These are phyloP conservation scores for Ophiothrix spiculata DNA, from an alignment of 35 echinoderm and acorn worm species.

Conservation along the genomic window DNA sequence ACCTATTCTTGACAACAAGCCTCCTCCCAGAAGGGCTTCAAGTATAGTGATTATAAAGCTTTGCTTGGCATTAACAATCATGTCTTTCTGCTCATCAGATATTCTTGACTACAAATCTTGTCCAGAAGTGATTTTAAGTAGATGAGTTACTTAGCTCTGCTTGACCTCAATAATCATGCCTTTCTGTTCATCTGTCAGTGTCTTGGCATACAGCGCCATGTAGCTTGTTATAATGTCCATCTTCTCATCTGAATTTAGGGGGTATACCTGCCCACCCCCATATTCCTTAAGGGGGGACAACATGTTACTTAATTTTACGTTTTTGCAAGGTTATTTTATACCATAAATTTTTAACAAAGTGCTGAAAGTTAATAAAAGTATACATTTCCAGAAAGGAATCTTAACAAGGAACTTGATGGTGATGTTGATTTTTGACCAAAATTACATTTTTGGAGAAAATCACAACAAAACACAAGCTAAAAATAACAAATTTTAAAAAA, in stretches of 20 bases:
- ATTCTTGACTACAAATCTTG: constrained; percentile 26
- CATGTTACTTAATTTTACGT: too few species aligned
- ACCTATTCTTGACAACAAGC: constrained; percentile 4
- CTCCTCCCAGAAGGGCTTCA: constrained; percentile 76
- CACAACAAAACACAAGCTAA: too few species aligned
- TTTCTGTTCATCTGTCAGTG: constrained; percentile 65
- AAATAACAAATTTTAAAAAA: too few species aligned
- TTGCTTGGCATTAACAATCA: constrained; percentile 61
- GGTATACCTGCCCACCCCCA: constrained; percentile 45
- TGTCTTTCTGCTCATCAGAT: constrained; percentile 47
- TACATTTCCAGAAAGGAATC: too few species aligned
- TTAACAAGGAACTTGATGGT: too few species aligned
- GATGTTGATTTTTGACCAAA: too few species aligned
- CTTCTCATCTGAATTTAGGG: constrained; percentile 59
- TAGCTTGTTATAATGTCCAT: constrained; percentile 68
- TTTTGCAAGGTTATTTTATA: too few species aligned
- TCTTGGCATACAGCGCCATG: constrained; percentile 79
- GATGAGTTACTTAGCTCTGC: constrained; percentile 66
- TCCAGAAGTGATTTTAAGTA: constrained; percentile 77
- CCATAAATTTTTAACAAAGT: too few species aligned
- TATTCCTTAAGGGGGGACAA: too few species aligned
- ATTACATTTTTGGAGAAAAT: too few species aligned
- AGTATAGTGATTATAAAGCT: constrained; percentile 73
- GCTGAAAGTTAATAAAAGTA: too few species aligned
- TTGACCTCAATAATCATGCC: constrained; percentile 50